These are phyloP conservation scores for Centropristis striata DNA, from an alignment of 2,113 vertebrate species.

Conservation along the genomic window DNA sequence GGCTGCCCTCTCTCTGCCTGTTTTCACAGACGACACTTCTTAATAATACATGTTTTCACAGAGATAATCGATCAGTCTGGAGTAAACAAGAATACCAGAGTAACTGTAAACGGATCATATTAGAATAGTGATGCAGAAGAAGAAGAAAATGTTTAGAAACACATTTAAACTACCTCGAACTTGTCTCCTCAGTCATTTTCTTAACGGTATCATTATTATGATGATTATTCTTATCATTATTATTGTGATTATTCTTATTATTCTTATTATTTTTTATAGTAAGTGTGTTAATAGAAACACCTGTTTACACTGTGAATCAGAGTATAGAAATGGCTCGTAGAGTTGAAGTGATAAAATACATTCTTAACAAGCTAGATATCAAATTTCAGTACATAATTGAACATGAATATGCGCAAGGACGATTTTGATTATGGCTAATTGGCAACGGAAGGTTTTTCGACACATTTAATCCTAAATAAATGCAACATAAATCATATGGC, in stretches of 20 bases:
- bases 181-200: not conserved
- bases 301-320: constrained; percentile 15
- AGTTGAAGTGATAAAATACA: not conserved
- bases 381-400: not conserved
- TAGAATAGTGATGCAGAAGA: constrained; percentile 49
- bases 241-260: no score
- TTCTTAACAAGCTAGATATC: not conserved
- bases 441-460: not conserved
- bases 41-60: constrained; percentile 83
- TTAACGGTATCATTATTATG: not conserved
- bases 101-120: constrained; percentile 60
- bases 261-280: no score
- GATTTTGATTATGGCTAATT: not conserved
- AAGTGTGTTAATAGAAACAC: constrained; percentile 5
- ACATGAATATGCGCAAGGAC: not conserved
- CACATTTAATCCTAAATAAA: not conserved
- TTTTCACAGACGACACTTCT: constrained; percentile 75
- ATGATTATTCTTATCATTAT: no score
- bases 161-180: not conserved
- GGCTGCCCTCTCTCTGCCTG: constrained; percentile 59
- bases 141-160: not conserved
- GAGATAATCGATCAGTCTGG: constrained; percentile 78
- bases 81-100: constrained; percentile 81
- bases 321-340: not conserved
- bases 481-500: not conserved